Base-by-base conservation (phyloP, 2,888 invertebrate species). In the Trissolcus japonicus region DNA sequence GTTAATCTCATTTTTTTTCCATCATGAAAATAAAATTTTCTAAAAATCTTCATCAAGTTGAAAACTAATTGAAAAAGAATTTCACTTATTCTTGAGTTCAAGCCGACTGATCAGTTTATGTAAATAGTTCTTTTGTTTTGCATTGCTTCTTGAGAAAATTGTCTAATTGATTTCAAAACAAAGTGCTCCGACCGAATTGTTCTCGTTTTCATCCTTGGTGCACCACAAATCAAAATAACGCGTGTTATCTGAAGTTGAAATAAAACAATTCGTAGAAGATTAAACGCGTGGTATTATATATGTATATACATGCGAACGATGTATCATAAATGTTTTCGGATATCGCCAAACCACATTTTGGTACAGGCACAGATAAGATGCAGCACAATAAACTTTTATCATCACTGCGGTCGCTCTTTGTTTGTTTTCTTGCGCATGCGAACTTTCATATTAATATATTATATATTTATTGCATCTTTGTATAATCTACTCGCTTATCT, bases 341-440 rank as follows among this genome's bases (percentile, higher is more conserved):
- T 65, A 59, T 66, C 51, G 50, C 7, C 51, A 43, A 48, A 54
- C 25, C 59, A 56, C 61, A 61, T 69, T 69, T 69, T 61, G 69
- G 69, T 69, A 69, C 69, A 61, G 61, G 50, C 29, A 35, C 61
- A 61, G 69, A 69, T 69, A 69, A 69, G 55, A 35, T 61, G 69
- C 19, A 61, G 29, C 53, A 61, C 25, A 55, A 56, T 50, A 55
- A 59, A 60, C 60, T 68, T 68, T 68, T 68, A 68, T 68, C 68
- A 40, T 16, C 21, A 13, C 16, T 48, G 25, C 25, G 55, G 63
- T 56, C 40, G 19, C 21, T 35, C 56, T 35, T 48, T 66, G 35
- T 56, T 66, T 63, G 25, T 63, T 55, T 63, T 54, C 46, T 19
- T 43, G 25, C 19, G 21, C 21, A 25, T 35, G 17, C 17, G 43